phyloP scores from a whole-genome alignment of 2,888 invertebrate genomes.

The Leucozona laternaria region DNA sequence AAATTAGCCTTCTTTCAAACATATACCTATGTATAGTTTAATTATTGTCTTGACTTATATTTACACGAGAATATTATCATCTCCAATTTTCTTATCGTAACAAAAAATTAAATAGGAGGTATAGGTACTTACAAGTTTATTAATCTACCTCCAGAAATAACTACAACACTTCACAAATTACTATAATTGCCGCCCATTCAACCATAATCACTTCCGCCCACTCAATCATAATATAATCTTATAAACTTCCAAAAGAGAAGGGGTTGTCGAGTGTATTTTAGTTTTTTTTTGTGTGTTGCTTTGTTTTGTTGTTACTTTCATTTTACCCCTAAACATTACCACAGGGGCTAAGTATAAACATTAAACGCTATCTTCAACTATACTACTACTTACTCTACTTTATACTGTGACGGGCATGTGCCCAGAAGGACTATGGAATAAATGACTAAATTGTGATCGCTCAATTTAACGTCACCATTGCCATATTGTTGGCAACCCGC shows the following conservation, averaged over 20 bases:
- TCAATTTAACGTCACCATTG: conserved; percentile 70
- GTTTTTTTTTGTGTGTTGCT: conserved; percentile 3
- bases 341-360: conserved; percentile 41
- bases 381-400: not conserved
- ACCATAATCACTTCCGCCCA: conserved; percentile 52
- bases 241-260: conserved; percentile 1
- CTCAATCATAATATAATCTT: conserved; percentile 17
- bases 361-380: conserved; percentile 57
- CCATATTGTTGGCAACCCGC: conserved; percentile 51
- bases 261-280: conserved; percentile 6
- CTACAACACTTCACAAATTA: conserved; percentile 46
- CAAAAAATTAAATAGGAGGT: conserved; percentile 8
- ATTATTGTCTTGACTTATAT: no score
- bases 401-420: not conserved
- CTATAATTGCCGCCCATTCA: conserved; percentile 48
- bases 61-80: not conserved
- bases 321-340: conserved; percentile 31
- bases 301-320: conserved; percentile 4
- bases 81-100: not conserved
- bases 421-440: conserved; percentile 51
- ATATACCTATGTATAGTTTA: no score
- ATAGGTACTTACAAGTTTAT: no score
- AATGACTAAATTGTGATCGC: conserved; percentile 73
- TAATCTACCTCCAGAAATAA: conserved; percentile 18
- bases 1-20: no score